These are phyloP conservation scores for Anticlea derivata DNA, from an alignment of 2,888 invertebrate species.

Conservation along the genomic window DNA sequence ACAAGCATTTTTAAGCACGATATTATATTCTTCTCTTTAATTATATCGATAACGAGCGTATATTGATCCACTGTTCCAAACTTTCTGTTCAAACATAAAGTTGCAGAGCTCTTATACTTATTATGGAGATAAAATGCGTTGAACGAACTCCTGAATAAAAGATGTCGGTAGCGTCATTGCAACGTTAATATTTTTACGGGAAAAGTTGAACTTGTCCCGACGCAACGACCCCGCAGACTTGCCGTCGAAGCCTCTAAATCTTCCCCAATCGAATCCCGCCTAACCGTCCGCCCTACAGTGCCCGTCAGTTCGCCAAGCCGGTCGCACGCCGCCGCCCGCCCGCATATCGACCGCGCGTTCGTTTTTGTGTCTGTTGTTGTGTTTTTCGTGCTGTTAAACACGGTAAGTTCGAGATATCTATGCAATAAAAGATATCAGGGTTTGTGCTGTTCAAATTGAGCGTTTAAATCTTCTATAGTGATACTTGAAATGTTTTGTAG, in stretches of 20 bases:
- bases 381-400: constrained; percentile 33
- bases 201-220: constrained; percentile 35
- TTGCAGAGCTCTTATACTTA: constrained; percentile 1
- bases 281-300: constrained; percentile 66
- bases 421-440: neutral
- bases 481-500: constrained; percentile 18
- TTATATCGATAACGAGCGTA: too few relatives aligned
- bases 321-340: constrained; percentile 53
- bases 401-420: constrained; percentile 32
- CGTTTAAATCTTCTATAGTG: constrained; percentile 1
- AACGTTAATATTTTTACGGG: constrained; percentile 34
- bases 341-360: constrained; percentile 56
- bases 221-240: constrained; percentile 31
- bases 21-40: too few relatives aligned
- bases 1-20: too few relatives aligned
- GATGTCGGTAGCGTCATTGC: constrained; percentile 16
- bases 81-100: neutral
- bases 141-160: constrained; percentile 14
- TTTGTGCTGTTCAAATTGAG: neutral
- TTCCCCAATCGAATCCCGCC: constrained; percentile 40
- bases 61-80: neutral
- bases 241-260: constrained; percentile 32
- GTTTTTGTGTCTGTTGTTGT: constrained; percentile 53
- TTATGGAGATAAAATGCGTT: constrained; percentile 6
- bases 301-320: constrained; percentile 50